Percentiles rank a stretch among this genome's conserved stretches.
These are phyloP conservation scores for Adelges cooleyi DNA, from an alignment of 1,140 invertebrate species.

Conservation along the genomic window DNA sequence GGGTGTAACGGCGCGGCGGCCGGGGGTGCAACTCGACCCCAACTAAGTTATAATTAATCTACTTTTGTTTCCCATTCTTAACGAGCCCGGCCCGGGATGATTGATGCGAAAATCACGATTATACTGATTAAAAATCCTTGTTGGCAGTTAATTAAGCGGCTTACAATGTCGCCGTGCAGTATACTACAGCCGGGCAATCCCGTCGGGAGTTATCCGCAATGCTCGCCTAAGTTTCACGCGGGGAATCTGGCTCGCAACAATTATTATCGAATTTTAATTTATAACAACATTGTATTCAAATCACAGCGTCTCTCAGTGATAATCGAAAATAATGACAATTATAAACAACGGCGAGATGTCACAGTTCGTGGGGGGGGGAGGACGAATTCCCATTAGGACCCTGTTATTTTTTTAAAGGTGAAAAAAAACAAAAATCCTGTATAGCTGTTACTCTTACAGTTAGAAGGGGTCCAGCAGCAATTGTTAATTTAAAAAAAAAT, in stretches of 20 bases:
- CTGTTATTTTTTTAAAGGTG: no score
- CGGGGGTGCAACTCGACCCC: slow-evolving; percentile 5
- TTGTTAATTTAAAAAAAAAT: no score
- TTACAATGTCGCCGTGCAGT: not conserved
- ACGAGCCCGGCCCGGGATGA: slow-evolving; percentile 11
- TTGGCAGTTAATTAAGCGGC: slow-evolving; percentile 26
- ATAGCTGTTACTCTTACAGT: no score
- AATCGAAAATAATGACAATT: slow-evolving; percentile 12
- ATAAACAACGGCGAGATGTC: not conserved
- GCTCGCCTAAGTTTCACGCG: not conserved
- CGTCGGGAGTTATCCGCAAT: not conserved
- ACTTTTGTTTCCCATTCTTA: slow-evolving; percentile 25
- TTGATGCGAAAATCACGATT: slow-evolving; percentile 26
- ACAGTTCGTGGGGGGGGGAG: not conserved
- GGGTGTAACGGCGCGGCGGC: not conserved
- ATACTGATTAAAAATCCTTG: slow-evolving; percentile 22
- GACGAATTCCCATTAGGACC: not conserved
- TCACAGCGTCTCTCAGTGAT: not conserved
- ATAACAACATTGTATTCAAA: not conserved
- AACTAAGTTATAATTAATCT: slow-evolving; percentile 22
- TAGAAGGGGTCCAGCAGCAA: no score
- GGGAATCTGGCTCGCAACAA: not conserved
- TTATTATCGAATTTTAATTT: not conserved
- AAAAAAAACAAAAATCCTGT: no score
- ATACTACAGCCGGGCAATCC: not conserved